These are phyloP conservation scores for Pelusios castaneus DNA, from an alignment of 2,113 vertebrate species.

Conservation along the genomic window DNA sequence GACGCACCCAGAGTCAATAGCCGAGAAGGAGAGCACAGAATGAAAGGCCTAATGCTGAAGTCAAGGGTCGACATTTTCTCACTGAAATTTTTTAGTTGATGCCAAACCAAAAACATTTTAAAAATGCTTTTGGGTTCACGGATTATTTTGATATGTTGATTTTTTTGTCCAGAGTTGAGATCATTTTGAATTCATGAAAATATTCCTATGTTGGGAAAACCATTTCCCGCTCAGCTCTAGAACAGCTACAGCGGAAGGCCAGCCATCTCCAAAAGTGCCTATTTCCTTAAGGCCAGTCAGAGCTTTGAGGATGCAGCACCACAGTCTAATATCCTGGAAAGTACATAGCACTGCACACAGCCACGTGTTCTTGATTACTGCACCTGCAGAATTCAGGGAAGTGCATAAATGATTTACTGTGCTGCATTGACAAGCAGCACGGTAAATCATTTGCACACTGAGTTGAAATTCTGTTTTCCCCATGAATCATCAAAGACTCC, in stretches of 20 bases:
- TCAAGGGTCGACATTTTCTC: neutral
- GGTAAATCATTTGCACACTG: neutral
- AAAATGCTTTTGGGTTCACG: neutral
- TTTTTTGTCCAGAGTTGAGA: neutral
- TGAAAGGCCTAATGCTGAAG: no score
- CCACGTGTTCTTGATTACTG: neutral
- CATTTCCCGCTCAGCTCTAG: neutral
- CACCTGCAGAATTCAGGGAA: neutral
- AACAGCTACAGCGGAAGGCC: neutral
- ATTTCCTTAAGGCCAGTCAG: neutral
- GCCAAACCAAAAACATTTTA: neutral
- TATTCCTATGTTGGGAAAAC: neutral
- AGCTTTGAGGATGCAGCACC: neutral
- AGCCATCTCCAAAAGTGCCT: neutral
- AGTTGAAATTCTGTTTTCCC: neutral
- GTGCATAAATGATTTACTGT: neutral
- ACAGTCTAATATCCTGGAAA: neutral
- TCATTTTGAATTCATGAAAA: neutral
- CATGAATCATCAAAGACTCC: neutral
- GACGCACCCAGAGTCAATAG: no score
- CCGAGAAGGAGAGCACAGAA: no score
- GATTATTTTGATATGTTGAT: neutral
- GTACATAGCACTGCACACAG: neutral
- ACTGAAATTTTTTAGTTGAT: neutral
- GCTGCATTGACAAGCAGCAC: fast-evolving